phyloP scores from a whole-genome alignment of 2,888 invertebrate species.

The Lycaena phlaeas region DNA sequence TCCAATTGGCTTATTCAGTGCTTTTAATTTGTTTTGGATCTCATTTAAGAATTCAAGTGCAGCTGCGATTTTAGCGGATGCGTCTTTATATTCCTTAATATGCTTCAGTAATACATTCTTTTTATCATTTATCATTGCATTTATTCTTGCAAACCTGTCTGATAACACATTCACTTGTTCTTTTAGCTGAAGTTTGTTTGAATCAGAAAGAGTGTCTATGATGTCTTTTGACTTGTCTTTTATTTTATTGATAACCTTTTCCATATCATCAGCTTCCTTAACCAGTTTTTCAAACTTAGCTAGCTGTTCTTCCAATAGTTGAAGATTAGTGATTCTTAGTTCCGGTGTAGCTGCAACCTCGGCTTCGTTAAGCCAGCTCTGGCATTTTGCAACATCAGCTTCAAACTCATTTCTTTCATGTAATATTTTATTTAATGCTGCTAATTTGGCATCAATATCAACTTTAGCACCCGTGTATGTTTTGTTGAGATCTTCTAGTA shows the following conservation, averaged over 20 bases:
- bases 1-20: constrained; percentile 89
- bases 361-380: constrained; percentile 92
- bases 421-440: constrained; percentile 79
- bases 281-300: constrained; percentile 87
- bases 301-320: constrained; percentile 89
- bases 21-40: constrained; percentile 87
- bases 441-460: constrained; percentile 81
- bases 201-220: constrained; percentile 84
- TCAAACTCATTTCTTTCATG: constrained; percentile 88
- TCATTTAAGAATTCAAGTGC: constrained; percentile 84
- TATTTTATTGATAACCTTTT: constrained; percentile 81
- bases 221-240: constrained; percentile 86
- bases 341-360: constrained; percentile 89
- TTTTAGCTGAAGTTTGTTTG: constrained; percentile 87
- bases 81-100: constrained; percentile 86
- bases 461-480: constrained; percentile 82
- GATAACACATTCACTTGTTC: constrained; percentile 85
- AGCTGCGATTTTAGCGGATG: constrained; percentile 84
- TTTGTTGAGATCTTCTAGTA: constrained; percentile 78
- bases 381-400: constrained; percentile 83
- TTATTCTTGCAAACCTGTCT: constrained; percentile 83
- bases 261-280: constrained; percentile 81
- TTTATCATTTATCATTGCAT: constrained; percentile 83
- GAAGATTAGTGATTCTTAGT: constrained; percentile 83
- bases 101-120: constrained; percentile 81